A percentile compares a stretch with the other conserved stretches of the same genome.
These are phyloP conservation scores for Clostera curtula DNA, from an alignment of 2,888 invertebrate genomes.

Conservation along the genomic window DNA sequence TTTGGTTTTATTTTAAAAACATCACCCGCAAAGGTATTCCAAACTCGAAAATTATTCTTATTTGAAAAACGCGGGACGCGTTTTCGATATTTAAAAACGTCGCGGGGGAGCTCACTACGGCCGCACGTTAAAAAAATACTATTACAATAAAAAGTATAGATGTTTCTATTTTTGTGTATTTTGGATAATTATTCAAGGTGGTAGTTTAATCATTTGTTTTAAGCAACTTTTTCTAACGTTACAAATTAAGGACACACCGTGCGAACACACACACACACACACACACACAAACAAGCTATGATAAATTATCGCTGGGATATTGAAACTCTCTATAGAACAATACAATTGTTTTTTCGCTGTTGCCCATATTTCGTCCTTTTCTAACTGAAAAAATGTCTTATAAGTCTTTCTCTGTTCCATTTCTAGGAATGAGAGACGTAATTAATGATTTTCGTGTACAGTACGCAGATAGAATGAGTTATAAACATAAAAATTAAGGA, in stretches of 20 bases:
- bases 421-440: slow-evolving; percentile 21
- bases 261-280: slow-evolving; percentile 30
- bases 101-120: slow-evolving; percentile 58
- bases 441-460: slow-evolving; percentile 19
- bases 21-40: slow-evolving; percentile 65
- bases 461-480: no score
- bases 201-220: no score
- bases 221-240: no score
- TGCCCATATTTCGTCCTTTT: slow-evolving; percentile 27
- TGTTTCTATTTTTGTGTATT: no score
- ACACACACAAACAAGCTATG: slow-evolving; percentile 44
- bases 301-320: slow-evolving; percentile 76
- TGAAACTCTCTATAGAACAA: slow-evolving; percentile 74
- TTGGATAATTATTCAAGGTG: no score
- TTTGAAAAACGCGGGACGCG: slow-evolving; percentile 45
- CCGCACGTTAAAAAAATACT: slow-evolving; percentile 33
- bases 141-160: slow-evolving; percentile 7
- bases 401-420: no score
- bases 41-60: slow-evolving; percentile 51
- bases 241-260: no score
- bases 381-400: no score
- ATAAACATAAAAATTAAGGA: no score
- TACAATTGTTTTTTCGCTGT: slow-evolving; percentile 45
- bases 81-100: slow-evolving; percentile 66
- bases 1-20: slow-evolving; percentile 25